phyloP scores from a whole-genome alignment of 2,113 vertebrate species.

The Clarias magur region DNA sequence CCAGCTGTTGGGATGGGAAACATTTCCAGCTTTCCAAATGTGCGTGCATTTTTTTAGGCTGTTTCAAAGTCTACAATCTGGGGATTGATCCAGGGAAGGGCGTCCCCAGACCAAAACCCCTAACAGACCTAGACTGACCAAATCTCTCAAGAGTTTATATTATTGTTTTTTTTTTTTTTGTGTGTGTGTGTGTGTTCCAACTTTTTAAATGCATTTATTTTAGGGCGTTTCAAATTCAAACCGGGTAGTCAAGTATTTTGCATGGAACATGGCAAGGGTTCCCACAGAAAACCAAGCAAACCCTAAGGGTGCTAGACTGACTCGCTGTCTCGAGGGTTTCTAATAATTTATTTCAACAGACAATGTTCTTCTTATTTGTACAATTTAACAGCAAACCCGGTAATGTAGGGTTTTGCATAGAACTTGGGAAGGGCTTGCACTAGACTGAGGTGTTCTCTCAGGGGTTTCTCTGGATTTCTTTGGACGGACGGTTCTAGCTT shows the following conservation, averaged over 20 bases:
- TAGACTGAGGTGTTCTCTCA: not conserved
- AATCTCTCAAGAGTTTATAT: not conserved
- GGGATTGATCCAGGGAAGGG: not conserved
- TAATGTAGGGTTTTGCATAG: not conserved
- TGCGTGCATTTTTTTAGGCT: not conserved
- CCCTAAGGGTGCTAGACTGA: slow-evolving; percentile 1
- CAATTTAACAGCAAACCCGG: not conserved
- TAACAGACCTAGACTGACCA: too few species aligned
- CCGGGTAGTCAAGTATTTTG: not conserved
- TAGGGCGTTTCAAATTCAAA: not conserved
- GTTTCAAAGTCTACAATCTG: too few species aligned
- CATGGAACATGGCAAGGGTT: not conserved
- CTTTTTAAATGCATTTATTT: not conserved
- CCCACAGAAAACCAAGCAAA: slow-evolving; percentile 1
- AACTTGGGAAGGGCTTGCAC: not conserved
- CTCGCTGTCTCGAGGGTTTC: not conserved
- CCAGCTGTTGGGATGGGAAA: not conserved
- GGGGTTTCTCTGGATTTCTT: not conserved
- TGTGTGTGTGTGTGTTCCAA: not conserved
- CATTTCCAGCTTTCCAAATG: slow-evolving; percentile 9
- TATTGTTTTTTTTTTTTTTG: too few species aligned
- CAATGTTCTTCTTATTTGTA: not conserved
- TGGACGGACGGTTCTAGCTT: not conserved
- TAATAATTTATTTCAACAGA: not conserved
- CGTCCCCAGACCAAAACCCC: not conserved